Percentiles rank a stretch among this genome's conserved stretches.
phyloP scores from a whole-genome alignment of 2,888 invertebrate genomes.

The Tiphia femorata region DNA sequence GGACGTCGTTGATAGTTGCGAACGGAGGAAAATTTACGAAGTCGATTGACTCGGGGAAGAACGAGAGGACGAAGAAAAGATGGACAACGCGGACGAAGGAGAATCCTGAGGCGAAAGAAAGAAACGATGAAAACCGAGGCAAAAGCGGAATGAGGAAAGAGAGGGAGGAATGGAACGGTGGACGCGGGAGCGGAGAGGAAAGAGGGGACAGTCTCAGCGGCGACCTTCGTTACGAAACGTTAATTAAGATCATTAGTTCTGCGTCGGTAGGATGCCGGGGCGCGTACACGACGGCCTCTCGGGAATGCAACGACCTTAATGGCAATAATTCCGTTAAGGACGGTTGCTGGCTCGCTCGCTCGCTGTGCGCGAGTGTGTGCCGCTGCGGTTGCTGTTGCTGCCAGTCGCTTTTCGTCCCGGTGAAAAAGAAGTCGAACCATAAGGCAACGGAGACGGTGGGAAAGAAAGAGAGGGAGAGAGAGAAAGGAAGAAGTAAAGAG shows the following conservation, averaged over 20 bases:
- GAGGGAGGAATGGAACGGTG: conserved; percentile 11
- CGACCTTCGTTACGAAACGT: conserved; percentile 64
- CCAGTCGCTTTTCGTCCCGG: conserved; percentile 9
- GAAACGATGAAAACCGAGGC: conserved; percentile 17
- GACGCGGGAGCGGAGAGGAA: conserved; percentile 19
- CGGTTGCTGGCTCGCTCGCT: too few relatives aligned
- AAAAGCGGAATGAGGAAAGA: conserved; percentile 9
- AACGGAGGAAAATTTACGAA: background rate
- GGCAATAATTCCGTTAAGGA: conserved; percentile 56
- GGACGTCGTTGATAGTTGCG: background rate
- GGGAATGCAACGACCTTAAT: conserved; percentile 59
- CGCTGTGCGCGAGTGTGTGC: conserved; percentile 37
- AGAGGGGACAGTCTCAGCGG: conserved; percentile 33
- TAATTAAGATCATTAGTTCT: conserved; percentile 67
- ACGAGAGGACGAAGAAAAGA: conserved; percentile 15
- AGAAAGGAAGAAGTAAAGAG: too few relatives aligned
- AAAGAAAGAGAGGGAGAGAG: conserved; percentile 2
- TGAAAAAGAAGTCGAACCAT: background rate
- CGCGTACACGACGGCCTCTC: conserved; percentile 52
- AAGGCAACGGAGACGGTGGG: background rate
- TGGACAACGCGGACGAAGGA: conserved; percentile 5
- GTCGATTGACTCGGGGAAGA: background rate
- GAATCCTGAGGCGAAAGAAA: too few relatives aligned
- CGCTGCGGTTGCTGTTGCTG: conserved; percentile 9
- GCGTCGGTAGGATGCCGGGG: conserved; percentile 57